Evolutionary conservation across 2,888 invertebrate species (phyloP).

Genomic region (Megastigmus dorsalis): DNA sequence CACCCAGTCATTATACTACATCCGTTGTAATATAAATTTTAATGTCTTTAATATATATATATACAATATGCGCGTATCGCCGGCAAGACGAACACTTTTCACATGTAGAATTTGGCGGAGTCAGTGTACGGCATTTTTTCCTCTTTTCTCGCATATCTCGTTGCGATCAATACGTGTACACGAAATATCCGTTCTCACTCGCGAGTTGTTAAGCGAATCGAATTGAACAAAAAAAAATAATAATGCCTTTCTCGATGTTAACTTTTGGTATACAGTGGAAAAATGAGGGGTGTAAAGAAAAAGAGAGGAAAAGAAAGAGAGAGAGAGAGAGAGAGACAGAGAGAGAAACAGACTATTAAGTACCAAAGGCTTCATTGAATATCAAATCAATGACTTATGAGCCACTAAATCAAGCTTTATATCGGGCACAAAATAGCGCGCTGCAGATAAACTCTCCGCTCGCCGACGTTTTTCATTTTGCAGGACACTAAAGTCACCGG

Average conservation of each 20-base stretch:
- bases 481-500: conserved; percentile 33
- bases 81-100: too few relatives aligned
- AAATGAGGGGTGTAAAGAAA: too few relatives aligned
- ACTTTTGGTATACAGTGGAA: too few relatives aligned
- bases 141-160: too few relatives aligned
- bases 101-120: too few relatives aligned
- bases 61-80: too few relatives aligned
- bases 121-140: background rate
- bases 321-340: background rate
- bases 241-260: too few relatives aligned
- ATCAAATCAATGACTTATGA: conserved; percentile 49
- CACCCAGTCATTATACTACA: background rate
- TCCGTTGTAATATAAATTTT: conserved; percentile 10
- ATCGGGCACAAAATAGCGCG: background rate
- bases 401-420: conserved; percentile 44
- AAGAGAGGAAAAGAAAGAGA: background rate
- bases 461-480: conserved; percentile 33
- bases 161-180: background rate
- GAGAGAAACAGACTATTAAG: conserved; percentile 15
- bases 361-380: conserved; percentile 29
- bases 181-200: too few relatives aligned
- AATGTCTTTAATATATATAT: too few relatives aligned
- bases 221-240: too few relatives aligned
- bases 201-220: too few relatives aligned
- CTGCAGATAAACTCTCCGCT: conserved; percentile 7